Conservation (phyloP, 1,140 invertebrate genomes). For the Cataglyphis hispanica region DNA sequence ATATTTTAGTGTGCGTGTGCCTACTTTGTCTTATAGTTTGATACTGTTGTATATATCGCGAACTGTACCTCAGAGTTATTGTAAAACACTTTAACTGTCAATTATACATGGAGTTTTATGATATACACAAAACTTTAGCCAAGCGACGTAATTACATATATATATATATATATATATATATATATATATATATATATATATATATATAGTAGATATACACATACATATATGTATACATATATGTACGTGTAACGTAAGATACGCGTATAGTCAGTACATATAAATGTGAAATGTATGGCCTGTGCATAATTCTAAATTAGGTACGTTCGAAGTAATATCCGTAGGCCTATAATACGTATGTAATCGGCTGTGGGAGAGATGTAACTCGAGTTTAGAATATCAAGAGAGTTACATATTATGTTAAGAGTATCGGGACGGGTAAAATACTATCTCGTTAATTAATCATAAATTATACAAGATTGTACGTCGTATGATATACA, state of each 20-base stretch:
- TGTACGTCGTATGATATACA: background rate
- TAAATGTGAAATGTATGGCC: slow-evolving; percentile 73
- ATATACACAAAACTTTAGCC: slow-evolving; percentile 67
- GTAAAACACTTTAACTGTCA: slow-evolving; percentile 73
- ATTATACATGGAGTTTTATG: slow-evolving; percentile 73
- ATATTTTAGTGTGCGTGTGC: slow-evolving; percentile 71
- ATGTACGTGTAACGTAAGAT: slow-evolving; percentile 28
- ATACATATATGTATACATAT: slow-evolving; percentile 6
- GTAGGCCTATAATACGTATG: slow-evolving; percentile 63
- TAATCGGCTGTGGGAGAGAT: slow-evolving; percentile 37
- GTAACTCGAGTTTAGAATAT: slow-evolving; percentile 22
- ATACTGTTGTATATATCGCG: slow-evolving; percentile 69
- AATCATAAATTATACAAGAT: background rate
- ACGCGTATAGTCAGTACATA: slow-evolving; percentile 51
- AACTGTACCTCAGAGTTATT: slow-evolving; percentile 68
- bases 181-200: slow-evolving; percentile 1
- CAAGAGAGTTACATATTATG: too few species aligned
- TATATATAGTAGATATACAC: slow-evolving; percentile 27
- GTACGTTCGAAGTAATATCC: slow-evolving; percentile 70
- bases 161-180: slow-evolving; percentile 21
- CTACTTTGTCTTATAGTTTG: slow-evolving; percentile 68
- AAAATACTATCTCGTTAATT: slow-evolving; percentile 70
- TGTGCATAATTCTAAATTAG: slow-evolving; percentile 78
- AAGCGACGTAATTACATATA: slow-evolving; percentile 23
- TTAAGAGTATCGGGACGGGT: slow-evolving; percentile 47